Evolutionary conservation across 2,113 vertebrate genomes (phyloP).

Genomic region (Phocoena sinus): DNA sequence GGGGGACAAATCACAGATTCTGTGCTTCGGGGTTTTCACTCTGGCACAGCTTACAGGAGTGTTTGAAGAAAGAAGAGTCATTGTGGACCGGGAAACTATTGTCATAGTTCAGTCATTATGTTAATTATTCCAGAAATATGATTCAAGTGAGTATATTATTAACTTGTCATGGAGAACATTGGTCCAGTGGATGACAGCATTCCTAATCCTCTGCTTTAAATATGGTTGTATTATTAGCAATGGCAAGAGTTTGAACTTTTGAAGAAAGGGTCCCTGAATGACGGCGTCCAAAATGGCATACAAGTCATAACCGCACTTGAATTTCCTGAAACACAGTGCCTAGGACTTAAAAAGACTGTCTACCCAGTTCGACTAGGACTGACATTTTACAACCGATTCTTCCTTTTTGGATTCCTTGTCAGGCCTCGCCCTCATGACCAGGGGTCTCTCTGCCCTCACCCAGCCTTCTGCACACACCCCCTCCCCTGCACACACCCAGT

Average conservation of each 20-base stretch:
- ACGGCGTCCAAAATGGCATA: background rate
- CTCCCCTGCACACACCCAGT: background rate
- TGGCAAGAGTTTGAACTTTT: background rate
- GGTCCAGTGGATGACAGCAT: rapidly evolving
- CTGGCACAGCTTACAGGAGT: background rate
- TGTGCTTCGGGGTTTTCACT: background rate
- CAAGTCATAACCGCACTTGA: too few relatives aligned
- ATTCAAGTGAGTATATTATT: background rate
- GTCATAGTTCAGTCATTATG: background rate
- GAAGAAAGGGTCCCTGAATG: background rate
- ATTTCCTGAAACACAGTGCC: background rate
- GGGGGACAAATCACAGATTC: rapidly evolving
- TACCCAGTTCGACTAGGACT: background rate
- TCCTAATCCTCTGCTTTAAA: background rate
- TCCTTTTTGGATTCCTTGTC: background rate
- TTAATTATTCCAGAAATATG: background rate
- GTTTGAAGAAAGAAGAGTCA: background rate
- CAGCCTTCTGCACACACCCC: background rate
- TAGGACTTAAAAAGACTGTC: background rate
- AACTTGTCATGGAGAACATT: background rate
- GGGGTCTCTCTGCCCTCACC: background rate
- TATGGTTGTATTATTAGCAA: background rate
- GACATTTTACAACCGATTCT: background rate
- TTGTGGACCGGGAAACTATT: background rate
- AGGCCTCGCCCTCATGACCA: background rate